Conservation (phyloP, 2,888 invertebrate species). For the Tillus elongatus region DNA sequence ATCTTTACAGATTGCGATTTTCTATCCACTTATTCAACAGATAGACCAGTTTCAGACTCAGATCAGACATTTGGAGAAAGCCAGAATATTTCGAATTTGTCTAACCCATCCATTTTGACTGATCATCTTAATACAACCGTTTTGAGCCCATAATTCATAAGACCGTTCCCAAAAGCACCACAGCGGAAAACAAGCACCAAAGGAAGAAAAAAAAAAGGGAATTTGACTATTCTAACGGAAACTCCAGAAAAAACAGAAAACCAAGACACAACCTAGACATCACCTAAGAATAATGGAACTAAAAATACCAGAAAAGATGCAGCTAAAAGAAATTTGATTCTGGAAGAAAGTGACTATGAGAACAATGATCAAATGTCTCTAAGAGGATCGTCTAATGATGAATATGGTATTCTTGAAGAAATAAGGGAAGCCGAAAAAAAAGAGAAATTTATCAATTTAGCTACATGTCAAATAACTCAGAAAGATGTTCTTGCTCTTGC, state of each 20-base stretch:
- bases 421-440: neutral
- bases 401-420: slow-evolving; percentile 1
- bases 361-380: neutral
- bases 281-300: too few species aligned
- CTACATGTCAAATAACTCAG: neutral
- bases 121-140: neutral
- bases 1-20: neutral
- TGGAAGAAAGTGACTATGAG: slow-evolving; percentile 1
- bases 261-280: too few species aligned
- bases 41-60: neutral
- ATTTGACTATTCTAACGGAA: slow-evolving; percentile 1
- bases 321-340: neutral
- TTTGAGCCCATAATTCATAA: neutral
- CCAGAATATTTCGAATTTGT: too few species aligned
- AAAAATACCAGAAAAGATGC: too few species aligned
- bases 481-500: slow-evolving; percentile 1
- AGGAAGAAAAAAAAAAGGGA: slow-evolving; percentile 3
- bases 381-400: slow-evolving; percentile 2
- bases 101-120: neutral
- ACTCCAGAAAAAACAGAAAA: slow-evolving; percentile 1
- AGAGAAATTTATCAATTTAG: slow-evolving; percentile 3
- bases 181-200: neutral
- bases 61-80: neutral
- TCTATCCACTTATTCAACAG: slow-evolving; percentile 2
- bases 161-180: slow-evolving; percentile 1